Base-by-base conservation (phyloP, 2,113 vertebrate species). In the Urocolius indicus region DNA sequence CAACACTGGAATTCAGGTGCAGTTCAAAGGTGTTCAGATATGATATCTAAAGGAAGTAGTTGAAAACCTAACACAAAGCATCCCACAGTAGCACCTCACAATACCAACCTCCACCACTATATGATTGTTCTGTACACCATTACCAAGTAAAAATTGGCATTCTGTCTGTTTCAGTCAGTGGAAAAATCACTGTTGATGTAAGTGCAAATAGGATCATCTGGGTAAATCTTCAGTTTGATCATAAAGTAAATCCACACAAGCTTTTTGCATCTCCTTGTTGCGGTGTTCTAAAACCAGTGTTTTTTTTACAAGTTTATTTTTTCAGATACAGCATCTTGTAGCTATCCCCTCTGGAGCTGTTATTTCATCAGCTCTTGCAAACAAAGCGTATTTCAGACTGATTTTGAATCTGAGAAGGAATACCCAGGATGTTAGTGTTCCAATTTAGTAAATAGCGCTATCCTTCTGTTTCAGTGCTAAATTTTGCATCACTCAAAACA, bases 241-340 rank as follows among this genome's bases (percentile, higher is more conserved):
- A 1, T 81, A 45, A 27, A 45, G 14, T 36, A 32, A 63, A 57
- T 34, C 68, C 49, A 80, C 11, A 48, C 19, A 18, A 23, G 61
- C 12, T 41, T 34, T 13, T n/a, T 69, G 4, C 0, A 1, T 49
- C 16, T 65, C 38, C 13, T 43, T 71, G 18, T 58, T 81, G 29
- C 20, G 32, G 17, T 41, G 68, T 16, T 23, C 3, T 19, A 71
- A 81, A 59, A 22, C 4, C 68, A 55, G 26, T 23, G 15, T 26
- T 61, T 69, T 79, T 57, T 34, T 10, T 73, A 16, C 5, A 80
- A 27, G 22, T n/a, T 74, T 67, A 5, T 58, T 58, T 87, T 87
- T 87, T 74, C 0, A 1, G 54, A 8, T 22, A 15, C 24, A 87
- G 58, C 17, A 30, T 10, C 59, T 92, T 0, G 0, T 30, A 38